phyloP scores from a whole-genome alignment of 2,888 invertebrate genomes.

The Pterostichus madidus region DNA sequence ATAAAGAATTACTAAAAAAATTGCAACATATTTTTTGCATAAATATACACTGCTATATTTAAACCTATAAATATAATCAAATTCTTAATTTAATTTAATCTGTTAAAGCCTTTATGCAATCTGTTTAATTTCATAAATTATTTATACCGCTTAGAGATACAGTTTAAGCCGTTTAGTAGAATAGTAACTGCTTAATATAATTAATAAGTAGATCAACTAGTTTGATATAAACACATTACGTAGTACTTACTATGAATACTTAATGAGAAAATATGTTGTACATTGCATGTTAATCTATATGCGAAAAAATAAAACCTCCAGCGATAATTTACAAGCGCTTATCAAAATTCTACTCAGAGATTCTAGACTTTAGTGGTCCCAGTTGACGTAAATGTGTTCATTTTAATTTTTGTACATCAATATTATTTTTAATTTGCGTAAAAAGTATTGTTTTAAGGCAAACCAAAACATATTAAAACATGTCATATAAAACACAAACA shows the following conservation, averaged over 20 bases:
- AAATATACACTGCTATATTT: too few species aligned
- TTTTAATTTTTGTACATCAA: not conserved
- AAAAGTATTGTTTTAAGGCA: not conserved
- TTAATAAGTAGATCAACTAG: slow-evolving; percentile 36
- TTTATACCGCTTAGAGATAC: not conserved
- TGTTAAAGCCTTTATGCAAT: too few species aligned
- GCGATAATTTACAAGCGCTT: slow-evolving; percentile 16
- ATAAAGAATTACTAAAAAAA: slow-evolving; percentile 3
- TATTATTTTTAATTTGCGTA: slow-evolving; percentile 17
- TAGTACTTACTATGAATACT: slow-evolving; percentile 36
- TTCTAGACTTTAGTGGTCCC: too few species aligned
- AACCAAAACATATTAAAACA: not conserved
- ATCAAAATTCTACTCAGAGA: slow-evolving; percentile 31
- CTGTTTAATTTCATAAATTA: slow-evolving; percentile 4
- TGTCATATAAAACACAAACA: too few species aligned
- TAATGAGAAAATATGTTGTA: slow-evolving; percentile 30
- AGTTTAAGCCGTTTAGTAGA: slow-evolving; percentile 42
- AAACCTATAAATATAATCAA: too few species aligned
- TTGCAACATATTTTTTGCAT: not conserved
- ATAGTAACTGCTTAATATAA: slow-evolving; percentile 25
- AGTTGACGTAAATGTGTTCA: not conserved
- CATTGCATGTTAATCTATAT: slow-evolving; percentile 30
- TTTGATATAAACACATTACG: slow-evolving; percentile 45
- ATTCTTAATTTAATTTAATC: too few species aligned
- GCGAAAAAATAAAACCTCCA: slow-evolving; percentile 9